phyloP scores from a whole-genome alignment of 30 jellyfish, hydroid and myxozoan genomes.

The Hydractinia symbiolongicarpus region DNA sequence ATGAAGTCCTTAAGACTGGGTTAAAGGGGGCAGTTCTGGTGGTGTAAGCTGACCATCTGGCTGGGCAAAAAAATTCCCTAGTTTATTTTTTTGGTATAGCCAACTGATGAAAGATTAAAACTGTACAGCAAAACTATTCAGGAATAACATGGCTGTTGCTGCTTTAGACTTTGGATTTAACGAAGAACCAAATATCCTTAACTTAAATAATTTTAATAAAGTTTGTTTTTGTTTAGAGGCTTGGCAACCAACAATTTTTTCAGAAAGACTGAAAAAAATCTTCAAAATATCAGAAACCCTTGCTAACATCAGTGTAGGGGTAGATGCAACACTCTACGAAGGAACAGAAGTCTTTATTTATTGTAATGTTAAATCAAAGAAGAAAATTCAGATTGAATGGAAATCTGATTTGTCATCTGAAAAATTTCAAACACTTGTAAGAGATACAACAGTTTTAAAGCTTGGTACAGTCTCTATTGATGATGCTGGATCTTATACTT shows the following conservation, averaged over 20 bases:
- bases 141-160: too few species aligned
- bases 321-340: conserved; percentile 64
- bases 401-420: not conserved
- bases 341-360: conserved; percentile 35
- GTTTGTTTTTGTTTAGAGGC: conserved; percentile 22
- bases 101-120: too few species aligned
- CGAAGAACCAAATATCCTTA: not conserved
- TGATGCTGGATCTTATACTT: conserved; percentile 2
- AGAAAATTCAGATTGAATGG: conserved; percentile 52
- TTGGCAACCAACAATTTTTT: conserved; percentile 76
- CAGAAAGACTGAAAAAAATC: conserved; percentile 28
- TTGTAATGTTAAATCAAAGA: conserved; percentile 60
- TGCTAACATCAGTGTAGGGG: conserved; percentile 60
- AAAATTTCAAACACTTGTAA: conserved; percentile 6
- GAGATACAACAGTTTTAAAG: not conserved
- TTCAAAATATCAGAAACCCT: conserved; percentile 33
- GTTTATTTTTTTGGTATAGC: too few species aligned
- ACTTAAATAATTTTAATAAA: not conserved
- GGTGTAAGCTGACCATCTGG: too few species aligned
- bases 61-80: too few species aligned
- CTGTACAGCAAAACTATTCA: too few species aligned
- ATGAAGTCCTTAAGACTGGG: too few species aligned
- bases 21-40: too few species aligned
- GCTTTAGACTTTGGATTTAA: too few species aligned
- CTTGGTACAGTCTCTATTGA: not conserved